Evolutionary conservation across 2,797 vertebrate species (phyloP), one percentile per base, ranked within the genome.

Genomic region (Remorina albescens): DNA sequence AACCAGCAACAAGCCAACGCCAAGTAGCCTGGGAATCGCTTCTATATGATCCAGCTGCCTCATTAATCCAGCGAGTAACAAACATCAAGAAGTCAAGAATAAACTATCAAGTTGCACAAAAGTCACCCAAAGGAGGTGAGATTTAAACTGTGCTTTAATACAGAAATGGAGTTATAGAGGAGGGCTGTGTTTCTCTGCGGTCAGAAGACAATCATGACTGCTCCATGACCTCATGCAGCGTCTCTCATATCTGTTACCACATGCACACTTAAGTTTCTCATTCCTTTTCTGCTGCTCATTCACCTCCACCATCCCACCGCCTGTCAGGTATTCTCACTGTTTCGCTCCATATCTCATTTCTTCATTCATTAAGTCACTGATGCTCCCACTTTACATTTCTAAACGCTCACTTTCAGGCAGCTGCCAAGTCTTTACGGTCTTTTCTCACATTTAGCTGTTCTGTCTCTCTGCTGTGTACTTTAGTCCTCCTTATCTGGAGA

Each of bases 121-220:
- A 46, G 2, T 28, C 5, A 50, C n/a, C 5, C 0, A 8, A 21
- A 16, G 8, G 4, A 36, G 25, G 36, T 8, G 3, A 39, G n/a
- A 49, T 18, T 0, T 53, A 26, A 36, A 46, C 19, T 34, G 21
- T 36, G 56, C 21, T 60, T 44, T 6, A 50, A 28, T 41, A 16
- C 19, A 23, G 8, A n/a, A n/a, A n/a, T n/a, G n/a, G n/a, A n/a
- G n/a, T n/a, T n/a, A n/a, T n/a, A n/a, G n/a, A n/a, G n/a, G n/a
- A n/a, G n/a, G n/a, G n/a, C n/a, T n/a, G n/a, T n/a, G n/a, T n/a
- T n/a, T n/a, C n/a, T n/a, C n/a, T n/a, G n/a, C n/a, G n/a, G n/a
- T n/a, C n/a, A n/a, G n/a, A n/a, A n/a, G n/a, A n/a, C 50, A 58
- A 67, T 81, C 78, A 69, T 70, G 74, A 67, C 73, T n/a, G 12